Evolutionary conservation across 2,113 vertebrate genomes (phyloP), one percentile per base, ranked within the genome.

Genomic region (Notarius lentiginosus): DNA sequence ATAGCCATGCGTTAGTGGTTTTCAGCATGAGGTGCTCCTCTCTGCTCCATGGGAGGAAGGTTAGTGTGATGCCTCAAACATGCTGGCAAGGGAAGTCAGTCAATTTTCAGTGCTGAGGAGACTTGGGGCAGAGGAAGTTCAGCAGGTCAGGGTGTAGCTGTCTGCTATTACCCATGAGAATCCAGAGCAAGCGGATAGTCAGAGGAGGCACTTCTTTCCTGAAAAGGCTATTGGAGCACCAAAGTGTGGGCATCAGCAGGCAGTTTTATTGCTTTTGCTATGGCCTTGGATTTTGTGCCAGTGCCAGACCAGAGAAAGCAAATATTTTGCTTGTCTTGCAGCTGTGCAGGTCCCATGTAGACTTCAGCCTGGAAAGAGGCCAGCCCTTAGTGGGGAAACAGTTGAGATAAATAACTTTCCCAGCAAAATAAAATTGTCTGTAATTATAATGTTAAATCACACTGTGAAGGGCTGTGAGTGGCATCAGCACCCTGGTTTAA

Each of bases 371-470:
- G 90, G 90, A 83, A 24, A 60, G 15, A 58, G 53, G 88, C 88
- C 89, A 87, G 81, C 61, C 79, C 88, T 86, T 65, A 68, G 82
- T 89, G 51, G 88, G 75, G 75, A 90, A 91, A 86, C 51, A 73
- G 77, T 89, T 55, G 82, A 89, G 82, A 85, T 82, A 84, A 86
- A 89, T 86, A 91, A 92, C n/a, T 30, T 86, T 75, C 70, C 86
- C 75, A 82, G 82, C 47, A 87, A 88, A 91, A 92, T 56, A 89
- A 84, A 84, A 89, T 53, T 81, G 79, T 79, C 88, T 84, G 85
- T 90, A 92, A 89, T 91, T 90, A 87, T 89, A 87, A 87, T 85
- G 76, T 89, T 88, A 92, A 92, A 90, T 90, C 88, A 89, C 68
- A 82, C 87, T 82, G 73, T 63, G 79, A 86, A 79, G 79, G 55